A percentile compares a stretch with the other conserved stretches of the same genome.
These are phyloP conservation scores for Limnephilus lunatus DNA, from an alignment of 2,888 invertebrate species.

Conservation along the genomic window DNA sequence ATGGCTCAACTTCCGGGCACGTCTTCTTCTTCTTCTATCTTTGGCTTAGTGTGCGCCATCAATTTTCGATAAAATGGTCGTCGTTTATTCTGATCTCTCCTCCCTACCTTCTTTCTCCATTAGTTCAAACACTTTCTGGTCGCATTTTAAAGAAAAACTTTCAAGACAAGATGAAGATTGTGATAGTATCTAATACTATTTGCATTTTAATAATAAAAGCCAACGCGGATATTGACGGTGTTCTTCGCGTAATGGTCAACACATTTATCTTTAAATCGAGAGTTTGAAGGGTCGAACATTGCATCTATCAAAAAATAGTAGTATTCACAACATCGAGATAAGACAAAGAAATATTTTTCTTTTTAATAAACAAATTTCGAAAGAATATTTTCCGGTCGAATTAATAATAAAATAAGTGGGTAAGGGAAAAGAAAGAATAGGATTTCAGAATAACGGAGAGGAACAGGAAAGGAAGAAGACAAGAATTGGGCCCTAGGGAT, in stretches of 20 bases:
- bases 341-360: no score
- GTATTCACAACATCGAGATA: no score
- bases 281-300: not conserved
- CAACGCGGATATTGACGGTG: not conserved
- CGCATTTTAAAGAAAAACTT: slow-evolving; percentile 13
- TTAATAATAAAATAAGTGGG: no score
- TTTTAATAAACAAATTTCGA: not conserved
- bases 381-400: no score
- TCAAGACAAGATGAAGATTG: not conserved
- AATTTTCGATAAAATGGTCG: slow-evolving; percentile 50
- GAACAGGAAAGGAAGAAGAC: not conserved
- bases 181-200: not conserved
- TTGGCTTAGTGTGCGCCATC: slow-evolving; percentile 46
- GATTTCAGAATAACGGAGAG: not conserved
- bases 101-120: not conserved
- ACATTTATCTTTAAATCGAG: not conserved
- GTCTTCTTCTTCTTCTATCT: slow-evolving; percentile 44
- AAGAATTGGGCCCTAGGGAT: not conserved
- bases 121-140: slow-evolving; percentile 33
- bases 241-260: not conserved
- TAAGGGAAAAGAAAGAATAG: no score
- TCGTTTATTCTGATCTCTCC: slow-evolving; percentile 43
- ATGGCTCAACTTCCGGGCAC: slow-evolving; percentile 48
- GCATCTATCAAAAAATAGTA: not conserved
- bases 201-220: not conserved